Conservation (phyloP, 2,797 vertebrate genomes). For the Antennarius maculatus region DNA sequence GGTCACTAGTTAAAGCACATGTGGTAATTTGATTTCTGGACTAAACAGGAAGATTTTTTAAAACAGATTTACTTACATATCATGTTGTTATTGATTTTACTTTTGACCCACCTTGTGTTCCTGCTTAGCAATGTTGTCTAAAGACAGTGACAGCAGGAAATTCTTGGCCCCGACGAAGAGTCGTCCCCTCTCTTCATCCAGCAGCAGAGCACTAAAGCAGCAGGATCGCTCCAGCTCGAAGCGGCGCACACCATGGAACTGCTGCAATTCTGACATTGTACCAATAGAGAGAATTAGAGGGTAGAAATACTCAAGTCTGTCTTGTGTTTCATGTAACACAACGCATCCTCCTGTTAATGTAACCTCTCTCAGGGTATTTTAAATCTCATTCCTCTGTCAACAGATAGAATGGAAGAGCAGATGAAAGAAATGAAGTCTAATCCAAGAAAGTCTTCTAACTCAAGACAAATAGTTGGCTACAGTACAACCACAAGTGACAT, state of each 20-base stretch:
- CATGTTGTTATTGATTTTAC: not conserved
- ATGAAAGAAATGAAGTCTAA: not conserved
- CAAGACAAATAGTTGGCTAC: slow-evolving; percentile 8
- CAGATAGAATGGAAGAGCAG: not conserved
- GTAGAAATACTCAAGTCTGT: not conserved
- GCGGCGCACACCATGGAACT: slow-evolving; percentile 86
- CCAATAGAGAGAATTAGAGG: not conserved
- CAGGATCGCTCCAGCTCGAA: slow-evolving; percentile 90
- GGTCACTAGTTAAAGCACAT: not conserved
- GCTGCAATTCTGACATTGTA: slow-evolving; percentile 84
- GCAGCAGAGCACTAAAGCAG: slow-evolving; percentile 90
- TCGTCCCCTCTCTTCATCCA: slow-evolving; percentile 93
- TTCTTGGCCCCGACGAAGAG: slow-evolving; percentile 94
- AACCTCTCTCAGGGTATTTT: not conserved
- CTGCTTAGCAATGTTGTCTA: slow-evolving; percentile 93
- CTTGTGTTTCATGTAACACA: not conserved
- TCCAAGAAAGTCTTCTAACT: slow-evolving; percentile 13
- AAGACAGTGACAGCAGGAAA: slow-evolving; percentile 89
- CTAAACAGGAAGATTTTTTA: too few relatives aligned
- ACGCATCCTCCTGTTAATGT: not conserved
- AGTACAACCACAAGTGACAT: slow-evolving; percentile 21
- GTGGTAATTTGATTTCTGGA: not conserved
- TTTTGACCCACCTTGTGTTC: slow-evolving; percentile 86
- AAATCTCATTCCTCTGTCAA: not conserved
- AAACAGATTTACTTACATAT: not conserved